Base-by-base conservation (phyloP, 30 jellyfish, hydroid and myxozoan genomes). In the Clytia hemisphaerica region DNA sequence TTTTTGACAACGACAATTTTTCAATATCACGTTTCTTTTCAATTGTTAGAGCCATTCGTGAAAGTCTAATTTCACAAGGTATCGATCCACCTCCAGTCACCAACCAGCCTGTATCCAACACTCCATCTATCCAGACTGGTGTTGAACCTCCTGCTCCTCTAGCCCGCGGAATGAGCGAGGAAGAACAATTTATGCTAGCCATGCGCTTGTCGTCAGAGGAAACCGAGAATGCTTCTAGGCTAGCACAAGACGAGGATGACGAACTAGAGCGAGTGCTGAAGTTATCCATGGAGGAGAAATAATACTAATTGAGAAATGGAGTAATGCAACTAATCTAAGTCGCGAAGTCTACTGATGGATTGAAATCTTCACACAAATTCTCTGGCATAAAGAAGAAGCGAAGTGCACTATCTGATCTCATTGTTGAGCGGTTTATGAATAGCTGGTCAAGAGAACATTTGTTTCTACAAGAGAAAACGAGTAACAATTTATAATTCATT, bases 281-380 rank as follows among this genome's bases (percentile, higher is more conserved):
- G 32, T 62, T 88, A 22, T 88, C 97, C 34, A 26, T 88, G 48
- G 68, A 78, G 6, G 97, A 88, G 24, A 80, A 79, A 70, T 88
- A 78, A 44, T 6, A 0, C 0, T 44, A 21, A 2, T 26, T n/a
- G n/a, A n/a, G n/a, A n/a, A n/a, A n/a, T n/a, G n/a, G n/a, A n/a
- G n/a, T n/a, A n/a, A n/a, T n/a, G n/a, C n/a, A n/a, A n/a, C n/a
- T n/a, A n/a, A n/a, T n/a, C n/a, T n/a, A n/a, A n/a, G n/a, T n/a
- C n/a, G n/a, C n/a, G n/a, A n/a, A n/a, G n/a, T n/a, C n/a, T n/a
- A n/a, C n/a, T n/a, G n/a, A n/a, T n/a, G n/a, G n/a, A n/a, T n/a
- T n/a, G n/a, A n/a, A n/a, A n/a, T n/a, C n/a, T n/a, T n/a, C n/a
- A n/a, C n/a, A n/a, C n/a, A n/a, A n/a, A n/a, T n/a, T n/a, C n/a